phyloP scores from a whole-genome alignment of 2,113 vertebrate species.

The Eurystomus gularis region DNA sequence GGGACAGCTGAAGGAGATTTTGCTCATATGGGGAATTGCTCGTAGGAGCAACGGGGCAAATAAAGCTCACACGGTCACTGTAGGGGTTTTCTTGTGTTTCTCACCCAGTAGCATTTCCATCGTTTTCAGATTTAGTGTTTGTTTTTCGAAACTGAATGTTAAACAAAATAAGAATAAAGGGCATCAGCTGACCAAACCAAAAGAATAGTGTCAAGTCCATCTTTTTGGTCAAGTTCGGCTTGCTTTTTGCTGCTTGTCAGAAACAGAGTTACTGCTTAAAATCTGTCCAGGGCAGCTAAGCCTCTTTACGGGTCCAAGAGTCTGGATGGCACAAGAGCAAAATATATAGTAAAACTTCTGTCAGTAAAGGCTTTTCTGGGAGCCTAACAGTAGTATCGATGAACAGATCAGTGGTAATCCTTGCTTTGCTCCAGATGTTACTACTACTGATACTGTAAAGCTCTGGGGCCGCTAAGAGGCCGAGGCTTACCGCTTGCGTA shows the following conservation, averaged over 20 bases:
- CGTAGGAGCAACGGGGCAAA: background rate
- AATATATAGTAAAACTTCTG: background rate
- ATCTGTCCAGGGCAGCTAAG: background rate
- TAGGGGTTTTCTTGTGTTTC: fast-evolving
- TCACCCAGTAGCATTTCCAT: background rate
- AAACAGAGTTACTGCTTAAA: background rate
- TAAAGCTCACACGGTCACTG: background rate
- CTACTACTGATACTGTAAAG: background rate
- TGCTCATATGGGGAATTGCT: background rate
- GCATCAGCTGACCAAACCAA: background rate
- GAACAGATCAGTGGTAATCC: background rate
- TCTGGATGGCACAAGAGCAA: background rate
- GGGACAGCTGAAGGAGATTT: background rate
- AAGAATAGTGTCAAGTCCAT: background rate
- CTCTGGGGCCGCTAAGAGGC: background rate
- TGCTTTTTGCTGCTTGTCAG: background rate
- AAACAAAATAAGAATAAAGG: background rate
- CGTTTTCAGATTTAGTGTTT: background rate
- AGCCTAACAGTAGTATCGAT: fast-evolving
- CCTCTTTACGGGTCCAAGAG: background rate
- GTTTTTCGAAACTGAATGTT: background rate
- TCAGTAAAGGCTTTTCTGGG: background rate
- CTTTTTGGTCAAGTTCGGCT: background rate
- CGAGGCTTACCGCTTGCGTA: background rate
- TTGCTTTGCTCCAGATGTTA: background rate